Evolutionary conservation across 2,113 vertebrate species (phyloP).

Genomic region (Mustela nigripes): DNA sequence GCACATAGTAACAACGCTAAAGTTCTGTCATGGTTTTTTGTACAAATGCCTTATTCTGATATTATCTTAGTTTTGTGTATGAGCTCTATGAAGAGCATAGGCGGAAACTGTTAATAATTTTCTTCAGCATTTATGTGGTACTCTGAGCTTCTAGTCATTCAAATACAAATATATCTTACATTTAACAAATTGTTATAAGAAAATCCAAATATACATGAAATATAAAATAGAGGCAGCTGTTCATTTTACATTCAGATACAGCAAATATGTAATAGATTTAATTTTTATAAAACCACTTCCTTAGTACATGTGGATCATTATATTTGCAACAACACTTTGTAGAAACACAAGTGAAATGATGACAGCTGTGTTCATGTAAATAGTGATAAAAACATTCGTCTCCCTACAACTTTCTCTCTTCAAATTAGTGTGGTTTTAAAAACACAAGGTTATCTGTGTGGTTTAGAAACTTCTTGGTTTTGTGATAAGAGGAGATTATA

Average conservation of each 20-base stretch:
- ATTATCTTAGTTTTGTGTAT: slow-evolving; percentile 24
- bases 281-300: background rate
- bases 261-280: background rate
- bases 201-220: background rate
- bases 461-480: slow-evolving; percentile 21
- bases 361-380: background rate
- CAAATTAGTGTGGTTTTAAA: slow-evolving; percentile 48
- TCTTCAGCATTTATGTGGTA: slow-evolving; percentile 1
- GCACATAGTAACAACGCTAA: background rate
- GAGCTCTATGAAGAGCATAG: background rate
- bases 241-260: slow-evolving; percentile 36
- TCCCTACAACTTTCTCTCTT: background rate
- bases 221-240: slow-evolving; percentile 16
- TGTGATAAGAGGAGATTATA: slow-evolving; percentile 22
- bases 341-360: background rate
- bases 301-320: background rate
- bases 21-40: slow-evolving; percentile 18
- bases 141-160: slow-evolving; percentile 25
- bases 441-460: slow-evolving; percentile 26
- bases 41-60: slow-evolving; percentile 8
- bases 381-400: background rate
- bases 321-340: background rate
- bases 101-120: slow-evolving; percentile 53
- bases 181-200: slow-evolving; percentile 15
- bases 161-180: background rate